These are phyloP conservation scores for Pocillopora grandis DNA, from an alignment of 92 coral and sea anemone genomes.

Conservation along the genomic window DNA sequence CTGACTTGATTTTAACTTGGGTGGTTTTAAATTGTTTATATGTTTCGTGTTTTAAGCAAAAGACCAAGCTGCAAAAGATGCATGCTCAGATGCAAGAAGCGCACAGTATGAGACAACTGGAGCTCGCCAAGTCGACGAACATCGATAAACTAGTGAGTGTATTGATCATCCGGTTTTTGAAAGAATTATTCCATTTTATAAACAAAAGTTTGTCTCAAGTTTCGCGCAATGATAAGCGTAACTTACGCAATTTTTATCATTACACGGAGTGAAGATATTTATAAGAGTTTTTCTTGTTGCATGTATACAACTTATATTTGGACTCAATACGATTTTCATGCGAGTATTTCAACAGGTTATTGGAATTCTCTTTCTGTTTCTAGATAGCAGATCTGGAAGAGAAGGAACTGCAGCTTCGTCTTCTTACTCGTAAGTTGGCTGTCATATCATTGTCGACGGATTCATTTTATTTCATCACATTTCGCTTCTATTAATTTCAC, in stretches of 20 bases:
- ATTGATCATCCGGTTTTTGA: no score
- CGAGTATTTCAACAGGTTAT: neutral
- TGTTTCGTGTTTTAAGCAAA: slow-evolving; percentile 57
- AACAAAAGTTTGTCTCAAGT: neutral
- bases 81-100: slow-evolving; percentile 95
- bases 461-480: neutral
- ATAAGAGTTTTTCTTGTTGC: no score
- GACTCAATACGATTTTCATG: no score
- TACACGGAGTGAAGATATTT: no score
- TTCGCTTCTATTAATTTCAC: no score
- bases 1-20: neutral
- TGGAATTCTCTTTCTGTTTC: neutral
- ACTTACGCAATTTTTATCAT: no score
- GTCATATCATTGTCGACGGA: neutral
- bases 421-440: slow-evolving; percentile 75
- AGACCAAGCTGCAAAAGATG: slow-evolving; percentile 90
- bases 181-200: no score
- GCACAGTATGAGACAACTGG: slow-evolving; percentile 86
- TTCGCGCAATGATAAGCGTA: no score
- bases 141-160: slow-evolving; percentile 90
- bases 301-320: no score
- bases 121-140: slow-evolving; percentile 92
- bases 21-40: neutral
- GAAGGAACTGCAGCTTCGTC: slow-evolving; percentile 78
- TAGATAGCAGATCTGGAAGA: slow-evolving; percentile 94